Evolutionary conservation across 2,888 invertebrate species (phyloP).

Genomic region (Stenotaenia linearis): DNA sequence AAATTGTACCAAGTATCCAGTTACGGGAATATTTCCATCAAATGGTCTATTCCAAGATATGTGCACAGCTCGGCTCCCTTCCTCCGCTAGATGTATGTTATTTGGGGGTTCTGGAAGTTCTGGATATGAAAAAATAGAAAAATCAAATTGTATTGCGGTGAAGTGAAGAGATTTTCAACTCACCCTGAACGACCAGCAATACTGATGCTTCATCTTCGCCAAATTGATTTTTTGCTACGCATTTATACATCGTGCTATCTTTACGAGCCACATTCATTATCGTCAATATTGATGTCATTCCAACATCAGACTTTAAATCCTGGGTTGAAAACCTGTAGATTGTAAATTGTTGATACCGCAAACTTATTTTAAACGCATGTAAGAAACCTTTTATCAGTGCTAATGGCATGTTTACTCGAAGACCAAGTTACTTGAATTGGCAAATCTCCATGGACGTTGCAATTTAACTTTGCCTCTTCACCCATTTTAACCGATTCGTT

Average conservation of each 20-base stretch:
- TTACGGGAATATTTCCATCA: slow-evolving; percentile 29
- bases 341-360: slow-evolving; percentile 4
- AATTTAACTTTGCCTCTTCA: slow-evolving; percentile 47
- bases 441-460: slow-evolving; percentile 80
- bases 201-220: slow-evolving; percentile 35
- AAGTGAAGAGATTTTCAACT: not conserved
- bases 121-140: not conserved
- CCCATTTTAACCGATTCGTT: slow-evolving; percentile 26
- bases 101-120: slow-evolving; percentile 28
- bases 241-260: slow-evolving; percentile 32
- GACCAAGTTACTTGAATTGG: slow-evolving; percentile 77
- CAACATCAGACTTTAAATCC: slow-evolving; percentile 32
- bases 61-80: slow-evolving; percentile 11
- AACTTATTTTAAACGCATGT: not conserved
- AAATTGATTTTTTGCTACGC: slow-evolving; percentile 35
- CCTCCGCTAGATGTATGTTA: not conserved
- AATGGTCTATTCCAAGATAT: slow-evolving; percentile 5
- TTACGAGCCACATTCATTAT: slow-evolving; percentile 29
- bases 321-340: slow-evolving; percentile 30
- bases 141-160: not conserved
- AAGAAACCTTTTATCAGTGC: slow-evolving; percentile 17
- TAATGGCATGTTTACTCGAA: not conserved
- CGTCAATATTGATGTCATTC: slow-evolving; percentile 34
- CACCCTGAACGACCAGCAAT: slow-evolving; percentile 34
- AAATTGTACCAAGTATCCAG: slow-evolving; percentile 21